phyloP scores from a whole-genome alignment of 2,113 vertebrate species.

The Haemorhous mexicanus region DNA sequence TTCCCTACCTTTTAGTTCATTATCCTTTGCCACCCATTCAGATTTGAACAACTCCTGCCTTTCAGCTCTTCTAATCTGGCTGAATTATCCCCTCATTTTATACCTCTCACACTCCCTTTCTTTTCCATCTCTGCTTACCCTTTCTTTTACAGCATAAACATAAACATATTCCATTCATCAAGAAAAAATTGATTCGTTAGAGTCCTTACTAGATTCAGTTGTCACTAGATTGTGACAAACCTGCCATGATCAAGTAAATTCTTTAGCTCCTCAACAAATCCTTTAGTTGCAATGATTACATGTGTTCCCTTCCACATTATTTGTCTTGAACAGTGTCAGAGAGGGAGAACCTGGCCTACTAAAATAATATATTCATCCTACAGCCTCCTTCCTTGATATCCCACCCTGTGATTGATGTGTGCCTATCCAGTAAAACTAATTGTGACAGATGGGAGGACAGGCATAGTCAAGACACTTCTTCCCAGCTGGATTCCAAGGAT shows the following conservation, averaged over 20 bases:
- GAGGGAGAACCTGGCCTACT: background rate
- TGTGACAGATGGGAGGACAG: background rate
- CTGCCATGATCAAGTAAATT: accelerated
- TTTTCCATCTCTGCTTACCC: background rate
- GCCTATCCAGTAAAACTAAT: background rate
- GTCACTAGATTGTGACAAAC: background rate
- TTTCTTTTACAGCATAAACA: background rate
- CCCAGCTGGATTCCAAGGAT: background rate
- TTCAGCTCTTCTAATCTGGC: background rate
- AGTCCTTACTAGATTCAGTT: background rate
- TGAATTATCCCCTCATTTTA: background rate
- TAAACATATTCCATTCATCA: background rate
- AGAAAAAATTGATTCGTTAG: background rate
- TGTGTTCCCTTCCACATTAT: background rate
- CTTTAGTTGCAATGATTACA: background rate
- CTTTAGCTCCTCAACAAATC: background rate
- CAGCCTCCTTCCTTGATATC: background rate
- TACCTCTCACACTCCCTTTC: accelerated
- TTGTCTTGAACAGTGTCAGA: background rate
- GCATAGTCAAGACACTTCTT: background rate
- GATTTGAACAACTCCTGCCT: background rate
- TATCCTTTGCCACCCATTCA: background rate
- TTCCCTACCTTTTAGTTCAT: background rate
- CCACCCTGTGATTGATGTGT: background rate
- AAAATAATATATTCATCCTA: background rate